A percentile compares a stretch with the other conserved stretches of the same genome.
phyloP scores from a whole-genome alignment of 2,888 invertebrate genomes.

The Meta bourneti region DNA sequence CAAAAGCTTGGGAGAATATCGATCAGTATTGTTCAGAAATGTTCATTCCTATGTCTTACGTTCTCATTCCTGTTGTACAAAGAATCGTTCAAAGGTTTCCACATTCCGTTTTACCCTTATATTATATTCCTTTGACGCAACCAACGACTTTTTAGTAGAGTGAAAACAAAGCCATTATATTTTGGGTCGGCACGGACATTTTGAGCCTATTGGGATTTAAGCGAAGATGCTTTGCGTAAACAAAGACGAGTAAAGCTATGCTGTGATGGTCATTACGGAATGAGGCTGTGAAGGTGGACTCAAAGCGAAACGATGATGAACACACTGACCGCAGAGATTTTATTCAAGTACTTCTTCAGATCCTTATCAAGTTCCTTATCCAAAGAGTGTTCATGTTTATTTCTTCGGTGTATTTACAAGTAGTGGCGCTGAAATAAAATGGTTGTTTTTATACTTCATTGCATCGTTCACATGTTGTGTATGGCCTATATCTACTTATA shows the following conservation, averaged over 20 bases:
- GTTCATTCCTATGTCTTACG: constrained; percentile 20
- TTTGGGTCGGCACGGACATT: too few relatives aligned
- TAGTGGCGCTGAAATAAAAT: constrained; percentile 69
- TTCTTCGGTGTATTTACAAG: constrained; percentile 71
- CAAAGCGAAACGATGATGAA: background rate
- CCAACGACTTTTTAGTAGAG: background rate
- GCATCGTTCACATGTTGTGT: constrained; percentile 13
- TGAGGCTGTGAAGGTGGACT: background rate
- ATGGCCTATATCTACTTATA: constrained; percentile 33
- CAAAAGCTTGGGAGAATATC: background rate
- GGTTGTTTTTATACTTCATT: constrained; percentile 31
- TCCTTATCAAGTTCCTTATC: constrained; percentile 75
- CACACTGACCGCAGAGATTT: constrained; percentile 9
- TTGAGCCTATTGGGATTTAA: background rate
- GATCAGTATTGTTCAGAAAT: constrained; percentile 56
- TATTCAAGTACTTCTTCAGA: constrained; percentile 50
- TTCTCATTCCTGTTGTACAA: constrained; percentile 49
- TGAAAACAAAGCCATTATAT: background rate
- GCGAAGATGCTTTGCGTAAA: background rate
- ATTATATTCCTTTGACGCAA: background rate
- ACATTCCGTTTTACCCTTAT: background rate
- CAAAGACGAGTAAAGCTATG: background rate
- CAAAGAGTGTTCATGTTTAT: constrained; percentile 75
- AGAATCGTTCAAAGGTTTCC: constrained; percentile 23
- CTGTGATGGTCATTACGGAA: background rate